Evolutionary conservation across 23 tunicate genomes (phyloP).

Genomic region (Trididemnum nubilum): DNA sequence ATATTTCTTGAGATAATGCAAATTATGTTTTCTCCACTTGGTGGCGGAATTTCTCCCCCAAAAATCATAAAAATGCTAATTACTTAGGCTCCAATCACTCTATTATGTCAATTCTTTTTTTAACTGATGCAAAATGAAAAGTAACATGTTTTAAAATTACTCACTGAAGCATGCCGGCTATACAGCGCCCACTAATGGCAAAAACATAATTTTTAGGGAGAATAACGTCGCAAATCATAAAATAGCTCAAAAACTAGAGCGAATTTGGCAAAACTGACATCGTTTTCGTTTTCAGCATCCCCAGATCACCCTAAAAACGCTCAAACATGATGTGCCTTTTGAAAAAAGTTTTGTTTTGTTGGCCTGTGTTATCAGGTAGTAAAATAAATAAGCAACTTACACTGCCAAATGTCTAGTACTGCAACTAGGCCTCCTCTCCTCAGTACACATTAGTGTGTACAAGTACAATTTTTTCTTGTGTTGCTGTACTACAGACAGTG

Average conservation of each 20-base stretch:
- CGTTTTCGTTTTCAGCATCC: not conserved
- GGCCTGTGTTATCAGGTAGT: too few species aligned
- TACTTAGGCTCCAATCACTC: not conserved
- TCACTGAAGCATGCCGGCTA: not conserved
- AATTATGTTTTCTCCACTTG: not conserved
- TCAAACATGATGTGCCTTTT: too few species aligned
- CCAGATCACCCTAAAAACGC: not conserved
- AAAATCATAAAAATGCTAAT: not conserved
- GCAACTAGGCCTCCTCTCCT: too few species aligned
- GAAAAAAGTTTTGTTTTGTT: too few species aligned
- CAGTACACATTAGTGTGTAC: too few species aligned
- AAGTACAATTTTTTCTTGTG: too few species aligned
- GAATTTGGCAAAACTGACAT: not conserved
- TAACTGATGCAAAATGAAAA: not conserved
- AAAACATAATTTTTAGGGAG: not conserved
- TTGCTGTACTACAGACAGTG: too few species aligned
- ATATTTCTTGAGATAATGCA: not conserved
- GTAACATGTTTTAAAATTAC: not conserved
- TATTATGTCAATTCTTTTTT: not conserved
- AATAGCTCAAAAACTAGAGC: not conserved
- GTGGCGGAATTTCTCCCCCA: not conserved
- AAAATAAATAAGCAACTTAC: too few species aligned
- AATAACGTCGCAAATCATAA: too few species aligned
- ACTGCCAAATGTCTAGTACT: too few species aligned
- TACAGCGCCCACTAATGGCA: not conserved